Evolutionary conservation across 1,140 invertebrate species (phyloP).

Genomic region (Theocolax elegans): DNA sequence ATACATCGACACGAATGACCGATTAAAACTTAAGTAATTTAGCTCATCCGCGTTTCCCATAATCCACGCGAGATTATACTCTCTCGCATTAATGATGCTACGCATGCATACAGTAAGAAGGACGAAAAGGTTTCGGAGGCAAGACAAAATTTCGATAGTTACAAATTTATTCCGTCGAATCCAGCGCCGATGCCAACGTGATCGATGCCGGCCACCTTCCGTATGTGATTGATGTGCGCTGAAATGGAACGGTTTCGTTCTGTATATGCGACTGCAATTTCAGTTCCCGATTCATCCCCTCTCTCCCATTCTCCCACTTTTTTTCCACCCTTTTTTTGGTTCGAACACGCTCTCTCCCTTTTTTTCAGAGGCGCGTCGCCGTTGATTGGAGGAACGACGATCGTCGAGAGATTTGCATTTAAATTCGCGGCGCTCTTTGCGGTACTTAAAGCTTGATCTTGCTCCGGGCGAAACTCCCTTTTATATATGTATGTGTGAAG

Average conservation of each 20-base stretch:
- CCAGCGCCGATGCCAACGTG: constrained; percentile 88
- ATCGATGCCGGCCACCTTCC: constrained; percentile 86
- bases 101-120: no score
- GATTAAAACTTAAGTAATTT: no score
- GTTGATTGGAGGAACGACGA: constrained; percentile 17
- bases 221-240: constrained; percentile 96
- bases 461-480: neutral
- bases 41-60: no score
- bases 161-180: constrained; percentile 92
- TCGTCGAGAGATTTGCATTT: constrained; percentile 28
- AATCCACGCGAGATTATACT: no score
- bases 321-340: neutral
- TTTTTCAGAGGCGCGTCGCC: neutral
- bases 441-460: constrained; percentile 7
- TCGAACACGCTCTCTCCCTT: neutral
- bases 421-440: constrained; percentile 11
- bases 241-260: constrained; percentile 52
- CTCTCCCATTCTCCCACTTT: neutral
- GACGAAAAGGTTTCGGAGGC: neutral
- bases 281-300: no score
- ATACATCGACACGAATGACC: no score
- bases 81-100: no score
- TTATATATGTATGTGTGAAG: neutral
- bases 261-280: constrained; percentile 26
- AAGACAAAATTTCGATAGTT: constrained; percentile 68